Evolutionary conservation across 2,113 vertebrate species (phyloP).

Genomic region (Oophaga pumilio): DNA sequence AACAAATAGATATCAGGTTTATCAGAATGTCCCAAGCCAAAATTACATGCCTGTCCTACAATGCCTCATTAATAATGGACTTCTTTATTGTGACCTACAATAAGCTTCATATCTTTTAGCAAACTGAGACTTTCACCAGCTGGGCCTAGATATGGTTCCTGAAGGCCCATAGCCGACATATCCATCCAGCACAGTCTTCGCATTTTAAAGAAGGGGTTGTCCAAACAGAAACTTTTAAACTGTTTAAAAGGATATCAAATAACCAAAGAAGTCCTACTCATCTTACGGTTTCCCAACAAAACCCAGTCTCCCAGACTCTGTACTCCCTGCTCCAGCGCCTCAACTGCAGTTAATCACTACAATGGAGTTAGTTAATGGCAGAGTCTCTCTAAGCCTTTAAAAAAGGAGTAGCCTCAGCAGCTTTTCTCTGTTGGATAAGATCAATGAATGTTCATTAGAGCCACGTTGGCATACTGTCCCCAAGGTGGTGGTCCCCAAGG

Average conservation of each 20-base stretch:
- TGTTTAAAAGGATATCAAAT: too few species aligned
- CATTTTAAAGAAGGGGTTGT: not conserved
- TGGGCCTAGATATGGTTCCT: not conserved
- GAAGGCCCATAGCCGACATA: not conserved
- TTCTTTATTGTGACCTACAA: not conserved
- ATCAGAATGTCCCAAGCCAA: not conserved
- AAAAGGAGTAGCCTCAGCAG: not conserved
- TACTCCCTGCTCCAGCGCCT: too few species aligned
- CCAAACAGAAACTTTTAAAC: too few species aligned
- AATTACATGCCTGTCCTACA: not conserved
- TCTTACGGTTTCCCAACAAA: too few species aligned
- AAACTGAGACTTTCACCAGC: not conserved
- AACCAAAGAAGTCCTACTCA: too few species aligned
- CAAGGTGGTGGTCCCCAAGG: too few species aligned
- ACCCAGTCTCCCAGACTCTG: too few species aligned
- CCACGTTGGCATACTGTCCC: too few species aligned
- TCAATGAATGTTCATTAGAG: not conserved
- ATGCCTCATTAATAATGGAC: not conserved
- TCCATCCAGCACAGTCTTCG: not conserved
- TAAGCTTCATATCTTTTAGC: too few species aligned
- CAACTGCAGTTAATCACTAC: too few species aligned
- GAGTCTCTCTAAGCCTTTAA: too few species aligned
- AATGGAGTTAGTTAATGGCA: too few species aligned
- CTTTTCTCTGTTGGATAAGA: not conserved
- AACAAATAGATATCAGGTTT: not conserved